Base-by-base conservation (phyloP, 2,888 invertebrate genomes). In the Gerris lacustris region DNA sequence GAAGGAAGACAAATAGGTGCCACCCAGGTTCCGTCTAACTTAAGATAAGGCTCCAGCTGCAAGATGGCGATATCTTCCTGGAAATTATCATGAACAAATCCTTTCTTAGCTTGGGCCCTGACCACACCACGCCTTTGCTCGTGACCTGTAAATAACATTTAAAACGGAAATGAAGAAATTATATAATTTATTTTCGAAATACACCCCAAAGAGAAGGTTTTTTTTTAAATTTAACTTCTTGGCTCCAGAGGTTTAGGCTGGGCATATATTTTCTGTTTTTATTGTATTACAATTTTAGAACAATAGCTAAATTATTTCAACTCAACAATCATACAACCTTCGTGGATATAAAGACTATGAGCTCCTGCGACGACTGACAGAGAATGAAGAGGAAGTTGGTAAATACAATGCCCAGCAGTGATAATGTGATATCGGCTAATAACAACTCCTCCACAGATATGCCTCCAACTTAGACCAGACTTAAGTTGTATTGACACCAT, bases 1-100 rank as follows among this genome's bases (percentile, higher is more conserved):
- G 73, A 74, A 2, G 81, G 81, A 5, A 81, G 76, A 71, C 81
- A 81, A 43, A 80, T 78, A 0, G 81, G 81, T n/a, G 79, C 77
- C 69, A 80, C 77, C 64, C 77, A 75, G 64, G 75, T 74, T 15
- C 76, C 75, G 73, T 77, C 75, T 7, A 78, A 70, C 31, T 70
- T 73, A n/a, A 79, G 71, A 1, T 76, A 73, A 1, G 69, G 72
- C 6, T 72, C 69, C 67, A 79, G 70, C 67, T 75, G 76, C 6
- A 79, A 75, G 45, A 79, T 72, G 0, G 78, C 78, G 9, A 79
- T 77, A 74, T 79, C 79, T 70, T 77, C 76, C 6, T 76, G 72
- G 70, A 77, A 77, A 15, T 72, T 75, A 1, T 71, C 70, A 43
- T 75, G 74, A 67, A 70, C 67, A 71, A 71, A 76, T n/a, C 73